phyloP scores from a whole-genome alignment of 2,888 invertebrate species.

The Adelphocoris suturalis region DNA sequence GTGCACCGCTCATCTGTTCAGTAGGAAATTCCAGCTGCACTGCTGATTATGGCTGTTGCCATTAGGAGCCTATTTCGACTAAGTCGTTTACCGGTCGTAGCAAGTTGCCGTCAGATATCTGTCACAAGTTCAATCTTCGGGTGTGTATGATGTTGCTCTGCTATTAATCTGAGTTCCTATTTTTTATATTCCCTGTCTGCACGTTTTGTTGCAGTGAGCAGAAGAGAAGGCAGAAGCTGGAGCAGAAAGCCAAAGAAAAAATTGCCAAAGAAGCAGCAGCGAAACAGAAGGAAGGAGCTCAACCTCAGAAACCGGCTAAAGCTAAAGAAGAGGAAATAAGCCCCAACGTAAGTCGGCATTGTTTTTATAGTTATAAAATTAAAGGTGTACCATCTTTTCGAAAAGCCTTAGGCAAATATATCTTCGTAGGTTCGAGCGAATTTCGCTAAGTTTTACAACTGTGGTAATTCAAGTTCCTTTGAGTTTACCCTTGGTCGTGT shows the following conservation, averaged over 20 bases:
- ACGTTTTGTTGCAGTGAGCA: conserved; percentile 70
- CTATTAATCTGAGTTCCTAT: neutral
- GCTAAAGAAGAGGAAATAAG: conserved; percentile 87
- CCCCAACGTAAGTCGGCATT: conserved; percentile 85
- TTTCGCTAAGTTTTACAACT: too few species aligned
- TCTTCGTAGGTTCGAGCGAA: too few species aligned
- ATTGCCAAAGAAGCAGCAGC: conserved; percentile 83
- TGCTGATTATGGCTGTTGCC: conserved; percentile 1
- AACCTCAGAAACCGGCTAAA: conserved; percentile 79
- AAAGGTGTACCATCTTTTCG: too few species aligned
- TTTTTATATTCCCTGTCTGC: neutral
- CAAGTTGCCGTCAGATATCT: neutral
- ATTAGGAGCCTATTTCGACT: conserved; percentile 4
- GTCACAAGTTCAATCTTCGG: neutral
- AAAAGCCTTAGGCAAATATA: too few species aligned
- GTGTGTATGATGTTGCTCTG: conserved; percentile 19
- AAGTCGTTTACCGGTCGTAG: neutral
- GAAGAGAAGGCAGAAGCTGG: conserved; percentile 93
- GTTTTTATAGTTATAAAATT: too few species aligned
- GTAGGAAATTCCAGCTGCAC: neutral
- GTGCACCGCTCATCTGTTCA: neutral
- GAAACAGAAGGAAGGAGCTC: conserved; percentile 81
- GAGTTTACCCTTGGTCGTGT: too few species aligned
- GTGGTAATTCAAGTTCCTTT: too few species aligned
- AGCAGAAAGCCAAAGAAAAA: conserved; percentile 96